Percentiles rank a stretch among this genome's conserved stretches.
Conservation (phyloP, 2,888 invertebrate species). For the Dione juno region DNA sequence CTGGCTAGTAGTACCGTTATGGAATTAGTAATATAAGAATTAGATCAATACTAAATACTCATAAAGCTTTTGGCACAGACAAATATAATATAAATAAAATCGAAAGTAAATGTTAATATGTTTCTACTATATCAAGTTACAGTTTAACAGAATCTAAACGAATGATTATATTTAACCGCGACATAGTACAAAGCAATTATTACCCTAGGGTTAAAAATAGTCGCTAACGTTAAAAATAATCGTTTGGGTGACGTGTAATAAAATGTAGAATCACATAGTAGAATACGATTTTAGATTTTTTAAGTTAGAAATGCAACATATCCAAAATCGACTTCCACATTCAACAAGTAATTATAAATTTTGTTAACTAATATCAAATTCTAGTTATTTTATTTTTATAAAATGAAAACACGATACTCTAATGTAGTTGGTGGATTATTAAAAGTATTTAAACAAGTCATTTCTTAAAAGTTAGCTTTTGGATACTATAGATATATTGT, state of each 20-base stretch:
- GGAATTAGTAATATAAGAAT: neutral
- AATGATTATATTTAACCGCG: slow-evolving; percentile 45
- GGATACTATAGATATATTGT: neutral
- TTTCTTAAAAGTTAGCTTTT: neutral
- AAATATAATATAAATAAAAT: neutral
- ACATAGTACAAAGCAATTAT: slow-evolving; percentile 62
- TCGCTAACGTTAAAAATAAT: slow-evolving; percentile 69
- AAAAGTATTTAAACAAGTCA: neutral
- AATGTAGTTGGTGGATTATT: neutral
- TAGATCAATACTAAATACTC: neutral
- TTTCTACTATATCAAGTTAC: slow-evolving; percentile 38
- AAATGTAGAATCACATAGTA: slow-evolving; percentile 40
- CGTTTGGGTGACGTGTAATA: slow-evolving; percentile 49
- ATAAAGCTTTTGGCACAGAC: neutral
- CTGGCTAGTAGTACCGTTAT: neutral
- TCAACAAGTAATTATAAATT: neutral
- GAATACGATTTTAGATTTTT: slow-evolving; percentile 21
- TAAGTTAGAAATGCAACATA: neutral
- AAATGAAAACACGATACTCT: neutral
- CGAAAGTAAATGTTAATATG: neutral
- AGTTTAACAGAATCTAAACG: slow-evolving; percentile 34
- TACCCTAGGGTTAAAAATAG: slow-evolving; percentile 69
- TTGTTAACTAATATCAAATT: neutral
- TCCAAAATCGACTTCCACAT: neutral
- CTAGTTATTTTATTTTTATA: neutral